phyloP scores from a whole-genome alignment of 2,797 vertebrate genomes.

The Pipistrellus kuhlii region DNA sequence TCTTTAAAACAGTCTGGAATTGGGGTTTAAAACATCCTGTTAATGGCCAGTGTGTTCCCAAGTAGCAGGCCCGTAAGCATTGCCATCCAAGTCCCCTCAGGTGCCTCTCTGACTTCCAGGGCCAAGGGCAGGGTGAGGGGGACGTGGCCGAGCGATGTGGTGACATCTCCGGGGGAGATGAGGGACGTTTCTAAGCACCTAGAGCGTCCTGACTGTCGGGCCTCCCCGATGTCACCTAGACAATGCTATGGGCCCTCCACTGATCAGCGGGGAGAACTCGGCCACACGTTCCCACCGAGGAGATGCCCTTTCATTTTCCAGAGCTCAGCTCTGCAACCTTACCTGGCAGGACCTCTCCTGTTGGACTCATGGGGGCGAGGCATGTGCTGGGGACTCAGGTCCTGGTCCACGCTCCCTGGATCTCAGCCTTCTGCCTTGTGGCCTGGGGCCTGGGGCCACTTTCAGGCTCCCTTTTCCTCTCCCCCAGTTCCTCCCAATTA shows the following conservation, averaged over 20 bases:
- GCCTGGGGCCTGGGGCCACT: background rate
- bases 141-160: too few relatives aligned
- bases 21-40: background rate
- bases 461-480: background rate
- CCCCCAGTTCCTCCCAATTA: background rate
- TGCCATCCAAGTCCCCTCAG: background rate
- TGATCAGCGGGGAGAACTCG: accelerated
- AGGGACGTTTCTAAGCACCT: background rate
- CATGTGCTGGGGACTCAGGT: accelerated
- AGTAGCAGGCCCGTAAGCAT: background rate
- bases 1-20: background rate
- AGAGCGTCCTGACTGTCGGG: background rate
- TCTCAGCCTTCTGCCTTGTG: background rate
- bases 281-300: accelerated
- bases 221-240: background rate
- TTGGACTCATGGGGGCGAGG: accelerated
- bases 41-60: background rate
- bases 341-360: background rate
- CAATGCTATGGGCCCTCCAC: background rate
- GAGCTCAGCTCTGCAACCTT: background rate
- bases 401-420: background rate
- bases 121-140: background rate
- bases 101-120: background rate
- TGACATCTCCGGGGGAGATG: background rate
- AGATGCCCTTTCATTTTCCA: background rate